phyloP scores from a whole-genome alignment of 2,888 invertebrate genomes.

The Nephrotoma appendiculata region DNA sequence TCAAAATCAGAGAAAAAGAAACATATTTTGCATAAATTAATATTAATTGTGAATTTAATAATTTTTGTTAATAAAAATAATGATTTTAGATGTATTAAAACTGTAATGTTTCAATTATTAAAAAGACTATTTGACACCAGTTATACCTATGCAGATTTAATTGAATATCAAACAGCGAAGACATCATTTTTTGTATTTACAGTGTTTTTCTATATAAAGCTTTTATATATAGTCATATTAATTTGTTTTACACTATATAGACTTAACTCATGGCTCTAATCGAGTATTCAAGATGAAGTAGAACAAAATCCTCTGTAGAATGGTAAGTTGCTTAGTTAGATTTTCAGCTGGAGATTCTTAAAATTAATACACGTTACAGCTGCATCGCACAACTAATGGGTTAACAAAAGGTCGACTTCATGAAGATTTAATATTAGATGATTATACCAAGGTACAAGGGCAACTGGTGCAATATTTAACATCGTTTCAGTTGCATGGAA shows the following conservation, averaged over 20 bases:
- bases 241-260: conserved; percentile 3
- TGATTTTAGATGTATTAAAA: not conserved
- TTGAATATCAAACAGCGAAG: not conserved
- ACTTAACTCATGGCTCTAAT: not conserved
- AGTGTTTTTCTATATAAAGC: not conserved
- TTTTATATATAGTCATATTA: not conserved
- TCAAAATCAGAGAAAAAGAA: not conserved
- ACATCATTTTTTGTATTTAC: conserved; percentile 2
- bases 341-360: not conserved
- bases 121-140: not conserved
- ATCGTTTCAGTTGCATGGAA: not conserved
- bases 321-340: not conserved
- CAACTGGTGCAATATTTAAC: not conserved
- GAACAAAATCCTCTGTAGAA: not conserved
- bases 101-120: not conserved
- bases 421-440: conserved; percentile 2
- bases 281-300: not conserved
- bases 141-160: not conserved
- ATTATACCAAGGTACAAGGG: not conserved
- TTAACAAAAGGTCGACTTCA: not conserved
- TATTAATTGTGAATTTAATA: not conserved
- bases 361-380: not conserved
- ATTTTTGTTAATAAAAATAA: not conserved
- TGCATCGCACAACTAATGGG: not conserved
- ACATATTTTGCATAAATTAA: not conserved